Conservation (phyloP, 2,797 vertebrate species). For the Euphonia xanthogaster region DNA sequence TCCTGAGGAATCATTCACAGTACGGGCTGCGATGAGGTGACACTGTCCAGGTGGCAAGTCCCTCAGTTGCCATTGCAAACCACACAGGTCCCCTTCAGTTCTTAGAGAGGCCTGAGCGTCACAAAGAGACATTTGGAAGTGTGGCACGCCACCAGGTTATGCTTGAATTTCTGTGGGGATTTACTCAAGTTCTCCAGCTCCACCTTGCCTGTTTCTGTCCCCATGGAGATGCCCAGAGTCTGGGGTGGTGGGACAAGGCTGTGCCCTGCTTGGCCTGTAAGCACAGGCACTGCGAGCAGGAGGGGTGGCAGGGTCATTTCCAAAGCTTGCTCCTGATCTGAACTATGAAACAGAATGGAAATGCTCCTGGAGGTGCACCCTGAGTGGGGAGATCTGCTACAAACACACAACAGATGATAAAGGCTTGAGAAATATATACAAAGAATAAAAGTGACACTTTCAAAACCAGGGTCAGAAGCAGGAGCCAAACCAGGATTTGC, state of each 20-base stretch:
- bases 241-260: neutral
- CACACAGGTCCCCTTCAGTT: rapidly evolving
- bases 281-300: neutral
- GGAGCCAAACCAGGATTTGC: neutral
- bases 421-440: neutral
- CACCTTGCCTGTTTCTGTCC: neutral
- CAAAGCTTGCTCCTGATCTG: neutral
- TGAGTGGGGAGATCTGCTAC: neutral
- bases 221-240: rapidly evolving
- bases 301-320: neutral
- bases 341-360: neutral
- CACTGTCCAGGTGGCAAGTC: neutral
- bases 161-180: rapidly evolving
- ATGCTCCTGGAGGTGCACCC: neutral
- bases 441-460: neutral
- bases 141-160: rapidly evolving
- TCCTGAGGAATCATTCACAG: neutral
- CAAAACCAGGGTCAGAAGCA: neutral
- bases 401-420: neutral
- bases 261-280: neutral
- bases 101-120: neutral
- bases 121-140: neutral
- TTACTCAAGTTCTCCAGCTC: neutral
- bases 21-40: neutral
- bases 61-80: rapidly evolving